These are phyloP conservation scores for Malthinus flaveolus DNA, from an alignment of 2,888 invertebrate genomes.

Conservation along the genomic window DNA sequence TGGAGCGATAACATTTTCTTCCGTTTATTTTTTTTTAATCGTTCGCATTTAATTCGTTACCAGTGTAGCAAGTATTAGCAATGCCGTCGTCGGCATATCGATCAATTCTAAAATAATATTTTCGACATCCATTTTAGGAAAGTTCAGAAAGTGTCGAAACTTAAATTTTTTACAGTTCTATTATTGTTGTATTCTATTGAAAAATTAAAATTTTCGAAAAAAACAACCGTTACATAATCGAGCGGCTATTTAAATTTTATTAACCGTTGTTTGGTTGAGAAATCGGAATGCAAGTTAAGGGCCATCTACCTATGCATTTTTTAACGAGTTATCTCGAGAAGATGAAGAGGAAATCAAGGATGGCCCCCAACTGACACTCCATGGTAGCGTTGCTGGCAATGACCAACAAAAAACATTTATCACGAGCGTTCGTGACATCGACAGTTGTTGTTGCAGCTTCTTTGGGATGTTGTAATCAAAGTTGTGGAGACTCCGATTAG, in stretches of 20 bases:
- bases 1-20: too few relatives aligned
- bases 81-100: too few relatives aligned
- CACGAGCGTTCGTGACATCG: constrained; percentile 30
- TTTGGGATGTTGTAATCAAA: constrained; percentile 13
- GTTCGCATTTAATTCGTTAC: too few relatives aligned
- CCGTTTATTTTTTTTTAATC: too few relatives aligned
- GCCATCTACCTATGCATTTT: neutral
- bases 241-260: neutral
- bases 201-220: neutral
- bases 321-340: constrained; percentile 1
- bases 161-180: constrained; percentile 17
- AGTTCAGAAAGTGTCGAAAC: constrained; percentile 15
- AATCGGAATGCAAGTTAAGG: constrained; percentile 1
- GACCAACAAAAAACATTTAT: constrained; percentile 20
- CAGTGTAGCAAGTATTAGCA: too few relatives aligned
- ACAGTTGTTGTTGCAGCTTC: constrained; percentile 27
- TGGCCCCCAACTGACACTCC: constrained; percentile 4
- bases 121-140: too few relatives aligned
- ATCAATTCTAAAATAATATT: too few relatives aligned
- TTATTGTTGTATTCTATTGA: too few relatives aligned
- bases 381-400: constrained; percentile 6
- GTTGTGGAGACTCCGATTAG: constrained; percentile 37
- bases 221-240: neutral
- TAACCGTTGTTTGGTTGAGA: neutral
- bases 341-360: constrained; percentile 1